phyloP scores from a whole-genome alignment of 2,113 vertebrate species.

The Lucifuga dentata region DNA sequence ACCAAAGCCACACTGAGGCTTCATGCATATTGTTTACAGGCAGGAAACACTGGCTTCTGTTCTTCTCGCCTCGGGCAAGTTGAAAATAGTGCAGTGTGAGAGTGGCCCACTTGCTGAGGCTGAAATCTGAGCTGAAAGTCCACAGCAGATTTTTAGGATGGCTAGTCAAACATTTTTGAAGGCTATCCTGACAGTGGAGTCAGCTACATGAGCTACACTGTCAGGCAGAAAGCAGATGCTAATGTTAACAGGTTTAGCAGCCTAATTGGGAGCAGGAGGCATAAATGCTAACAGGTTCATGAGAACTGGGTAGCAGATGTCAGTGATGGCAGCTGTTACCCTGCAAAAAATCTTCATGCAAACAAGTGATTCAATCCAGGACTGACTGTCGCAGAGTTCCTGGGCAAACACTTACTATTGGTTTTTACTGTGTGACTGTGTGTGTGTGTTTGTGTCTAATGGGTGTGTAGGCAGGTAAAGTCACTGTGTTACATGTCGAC shows the following conservation, averaged over 20 bases:
- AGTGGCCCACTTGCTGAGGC: conserved; percentile 50
- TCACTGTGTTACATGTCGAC: too few species aligned
- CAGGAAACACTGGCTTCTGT: conserved; percentile 32
- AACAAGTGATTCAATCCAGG: conserved; percentile 5
- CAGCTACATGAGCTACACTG: background rate
- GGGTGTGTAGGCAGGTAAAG: too few species aligned
- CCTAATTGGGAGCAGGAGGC: conserved; percentile 18
- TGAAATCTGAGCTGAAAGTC: conserved; percentile 54
- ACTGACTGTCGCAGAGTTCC: background rate
- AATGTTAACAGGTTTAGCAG: conserved; percentile 11
- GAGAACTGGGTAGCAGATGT: conserved; percentile 8
- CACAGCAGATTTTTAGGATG: conserved; percentile 5
- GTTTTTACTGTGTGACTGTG: too few species aligned
- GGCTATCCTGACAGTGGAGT: background rate
- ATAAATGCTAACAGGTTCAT: conserved; percentile 27
- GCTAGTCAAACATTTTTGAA: conserved; percentile 20
- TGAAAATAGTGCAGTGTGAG: conserved; percentile 25
- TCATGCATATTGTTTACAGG: conserved; percentile 48
- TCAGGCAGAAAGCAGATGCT: conserved; percentile 37
- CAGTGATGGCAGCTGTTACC: background rate
- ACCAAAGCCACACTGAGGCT: conserved; percentile 25
- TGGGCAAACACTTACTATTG: too few species aligned
- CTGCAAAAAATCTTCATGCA: background rate
- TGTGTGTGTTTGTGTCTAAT: too few species aligned
- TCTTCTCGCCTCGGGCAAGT: conserved; percentile 40